A percentile compares a stretch with the other conserved stretches of the same genome.
These are phyloP conservation scores for Bujurquina vittata DNA, from an alignment of 2,113 vertebrate species.

Conservation along the genomic window DNA sequence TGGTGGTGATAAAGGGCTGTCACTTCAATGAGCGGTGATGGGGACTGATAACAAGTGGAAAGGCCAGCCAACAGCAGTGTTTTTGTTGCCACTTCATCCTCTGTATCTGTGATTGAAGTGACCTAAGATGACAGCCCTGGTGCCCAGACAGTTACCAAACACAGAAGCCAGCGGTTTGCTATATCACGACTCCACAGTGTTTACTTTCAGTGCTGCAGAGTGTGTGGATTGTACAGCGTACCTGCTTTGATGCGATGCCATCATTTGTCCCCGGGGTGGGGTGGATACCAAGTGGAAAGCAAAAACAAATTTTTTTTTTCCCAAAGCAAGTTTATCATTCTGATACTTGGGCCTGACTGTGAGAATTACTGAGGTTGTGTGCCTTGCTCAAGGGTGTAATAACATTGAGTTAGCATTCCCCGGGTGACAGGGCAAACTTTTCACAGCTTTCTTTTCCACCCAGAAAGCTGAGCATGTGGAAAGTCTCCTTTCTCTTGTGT, in stretches of 20 bases:
- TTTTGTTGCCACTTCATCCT: conserved; percentile 29
- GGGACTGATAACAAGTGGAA: conserved; percentile 16
- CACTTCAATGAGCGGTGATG: conserved; percentile 9
- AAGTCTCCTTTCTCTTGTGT: neutral
- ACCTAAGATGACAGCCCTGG: conserved; percentile 17
- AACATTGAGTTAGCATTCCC: conserved; percentile 40
- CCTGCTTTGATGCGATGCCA: conserved; percentile 19
- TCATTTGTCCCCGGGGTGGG: neutral
- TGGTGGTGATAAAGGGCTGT: conserved; percentile 27
- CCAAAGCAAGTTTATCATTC: conserved; percentile 27
- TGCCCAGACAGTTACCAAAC: conserved; percentile 9
- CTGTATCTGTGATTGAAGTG: conserved; percentile 21
- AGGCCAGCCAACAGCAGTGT: neutral
- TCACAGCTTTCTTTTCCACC: neutral
- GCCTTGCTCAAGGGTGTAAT: conserved; percentile 55
- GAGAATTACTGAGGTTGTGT: neutral
- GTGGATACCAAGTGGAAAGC: neutral
- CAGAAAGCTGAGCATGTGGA: neutral
- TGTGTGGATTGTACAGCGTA: neutral
- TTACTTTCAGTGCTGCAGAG: conserved; percentile 4
- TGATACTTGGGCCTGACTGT: conserved; percentile 1
- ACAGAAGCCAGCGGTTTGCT: conserved; percentile 6
- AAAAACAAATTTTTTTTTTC: neutral
- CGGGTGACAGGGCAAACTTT: conserved; percentile 14
- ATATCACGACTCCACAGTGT: neutral